phyloP scores from a whole-genome alignment of 2,888 invertebrate genomes.

The Caenorhabditis afra region DNA sequence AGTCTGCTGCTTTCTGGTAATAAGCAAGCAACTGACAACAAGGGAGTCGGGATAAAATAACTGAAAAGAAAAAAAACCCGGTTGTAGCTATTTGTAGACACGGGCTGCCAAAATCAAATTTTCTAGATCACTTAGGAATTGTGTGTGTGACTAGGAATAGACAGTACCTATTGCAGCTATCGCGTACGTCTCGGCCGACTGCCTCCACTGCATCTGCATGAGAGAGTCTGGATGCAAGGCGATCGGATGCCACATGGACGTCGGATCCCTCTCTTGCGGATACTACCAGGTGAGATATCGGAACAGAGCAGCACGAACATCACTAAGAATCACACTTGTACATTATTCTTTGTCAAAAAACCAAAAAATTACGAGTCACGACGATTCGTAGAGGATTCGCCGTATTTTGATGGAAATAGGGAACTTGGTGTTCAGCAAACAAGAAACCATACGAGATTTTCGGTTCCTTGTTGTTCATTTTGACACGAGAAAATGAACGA shows the following conservation, averaged over 20 bases:
- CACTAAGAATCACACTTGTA: no score
- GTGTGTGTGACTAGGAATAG: neutral
- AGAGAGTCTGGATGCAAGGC: constrained; percentile 74
- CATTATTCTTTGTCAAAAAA: neutral
- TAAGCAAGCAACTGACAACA: neutral
- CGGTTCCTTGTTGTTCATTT: constrained; percentile 46
- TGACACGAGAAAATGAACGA: constrained; percentile 14
- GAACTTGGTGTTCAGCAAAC: constrained; percentile 9
- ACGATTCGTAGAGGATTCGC: no score
- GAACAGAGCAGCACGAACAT: neutral
- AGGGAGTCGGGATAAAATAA: constrained; percentile 3
- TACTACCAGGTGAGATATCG: constrained; percentile 72
- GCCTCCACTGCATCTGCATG: constrained; percentile 72
- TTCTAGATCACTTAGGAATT: neutral
- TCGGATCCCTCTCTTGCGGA: constrained; percentile 76
- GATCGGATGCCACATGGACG: constrained; percentile 75
- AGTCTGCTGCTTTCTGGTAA: neutral
- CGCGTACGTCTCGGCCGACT: constrained; percentile 64
- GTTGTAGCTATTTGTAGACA: no score
- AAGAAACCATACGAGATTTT: constrained; percentile 47
- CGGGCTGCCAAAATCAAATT: neutral
- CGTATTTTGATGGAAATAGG: no score
- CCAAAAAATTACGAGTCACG: neutral
- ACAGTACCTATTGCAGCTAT: constrained; percentile 43
- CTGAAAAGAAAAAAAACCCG: no score